Evolutionary conservation across 2,113 vertebrate species (phyloP).

Genomic region (Semicossyphus pulcher): DNA sequence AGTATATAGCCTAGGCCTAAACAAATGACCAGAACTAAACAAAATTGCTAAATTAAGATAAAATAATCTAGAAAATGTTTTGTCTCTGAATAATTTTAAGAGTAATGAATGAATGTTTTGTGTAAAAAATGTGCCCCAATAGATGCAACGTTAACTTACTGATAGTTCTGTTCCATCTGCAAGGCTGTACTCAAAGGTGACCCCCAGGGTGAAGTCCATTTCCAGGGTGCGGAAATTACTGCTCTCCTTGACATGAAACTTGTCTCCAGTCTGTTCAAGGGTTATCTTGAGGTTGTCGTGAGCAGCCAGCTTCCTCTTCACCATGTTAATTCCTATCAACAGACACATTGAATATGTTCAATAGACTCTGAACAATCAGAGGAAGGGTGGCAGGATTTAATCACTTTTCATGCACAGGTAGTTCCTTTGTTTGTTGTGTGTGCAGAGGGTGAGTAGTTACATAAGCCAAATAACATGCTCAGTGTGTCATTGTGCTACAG

Average conservation of each 20-base stretch:
- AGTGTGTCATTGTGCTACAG: neutral
- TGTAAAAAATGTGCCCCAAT: neutral
- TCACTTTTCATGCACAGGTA: neutral
- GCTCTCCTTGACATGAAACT: slow-evolving; percentile 89
- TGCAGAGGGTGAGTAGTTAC: neutral
- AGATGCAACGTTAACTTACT: slow-evolving; percentile 79
- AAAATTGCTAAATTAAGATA: no score
- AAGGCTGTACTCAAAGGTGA: slow-evolving; percentile 87
- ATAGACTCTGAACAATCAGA: slow-evolving; percentile 22
- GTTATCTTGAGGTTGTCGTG: slow-evolving; percentile 93
- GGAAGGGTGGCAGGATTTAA: slow-evolving; percentile 14
- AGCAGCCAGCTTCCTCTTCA: slow-evolving; percentile 93
- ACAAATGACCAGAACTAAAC: no score
- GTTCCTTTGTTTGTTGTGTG: slow-evolving; percentile 6
- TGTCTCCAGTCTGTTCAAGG: slow-evolving; percentile 89
- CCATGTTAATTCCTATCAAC: slow-evolving; percentile 86
- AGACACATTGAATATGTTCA: slow-evolving; percentile 25
- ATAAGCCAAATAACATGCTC: slow-evolving; percentile 7
- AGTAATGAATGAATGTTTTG: no score
- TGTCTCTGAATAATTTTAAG: no score
- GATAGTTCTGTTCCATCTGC: slow-evolving; percentile 92
- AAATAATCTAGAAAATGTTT: no score
- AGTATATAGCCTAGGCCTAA: no score
- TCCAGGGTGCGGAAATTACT: slow-evolving; percentile 90
- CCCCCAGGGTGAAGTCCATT: slow-evolving; percentile 89